phyloP scores from a whole-genome alignment of 53 echinoderm and acorn worm genomes.

The Temnopleurus reevesii region DNA sequence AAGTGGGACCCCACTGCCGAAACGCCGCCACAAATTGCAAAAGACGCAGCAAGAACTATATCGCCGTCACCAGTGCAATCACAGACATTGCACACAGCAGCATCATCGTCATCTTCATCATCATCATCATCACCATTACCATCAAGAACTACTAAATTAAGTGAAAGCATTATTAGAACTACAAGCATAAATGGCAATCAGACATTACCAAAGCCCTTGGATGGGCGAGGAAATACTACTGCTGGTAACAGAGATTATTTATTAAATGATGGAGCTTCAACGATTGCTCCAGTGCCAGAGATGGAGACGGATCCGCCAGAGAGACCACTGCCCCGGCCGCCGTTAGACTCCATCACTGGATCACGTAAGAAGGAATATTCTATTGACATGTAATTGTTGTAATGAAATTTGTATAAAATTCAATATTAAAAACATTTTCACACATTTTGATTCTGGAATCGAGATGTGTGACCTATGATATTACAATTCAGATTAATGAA shows the following conservation, averaged over 20 bases:
- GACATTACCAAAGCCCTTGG: not conserved
- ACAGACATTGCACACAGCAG: not conserved
- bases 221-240: not conserved
- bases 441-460: no score
- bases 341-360: not conserved
- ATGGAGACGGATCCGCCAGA: not conserved
- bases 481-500: no score
- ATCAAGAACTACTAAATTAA: not conserved
- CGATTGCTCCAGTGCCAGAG: not conserved
- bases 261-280: not conserved
- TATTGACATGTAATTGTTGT: no score
- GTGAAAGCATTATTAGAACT: slow-evolving; percentile 32
- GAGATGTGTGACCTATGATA: no score
- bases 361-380: slow-evolving; percentile 22
- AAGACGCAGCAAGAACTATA: slow-evolving; percentile 1
- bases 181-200: slow-evolving; percentile 17
- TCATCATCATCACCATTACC: not conserved
- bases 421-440: no score
- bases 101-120: not conserved
- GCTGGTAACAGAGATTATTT: slow-evolving; percentile 39
- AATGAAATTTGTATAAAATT: no score
- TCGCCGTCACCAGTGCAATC: not conserved
- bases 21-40: not conserved
- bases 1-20: not conserved
- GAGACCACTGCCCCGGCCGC: not conserved